phyloP scores from a whole-genome alignment of 2,888 invertebrate genomes.

The Cosmopolites sordidus region DNA sequence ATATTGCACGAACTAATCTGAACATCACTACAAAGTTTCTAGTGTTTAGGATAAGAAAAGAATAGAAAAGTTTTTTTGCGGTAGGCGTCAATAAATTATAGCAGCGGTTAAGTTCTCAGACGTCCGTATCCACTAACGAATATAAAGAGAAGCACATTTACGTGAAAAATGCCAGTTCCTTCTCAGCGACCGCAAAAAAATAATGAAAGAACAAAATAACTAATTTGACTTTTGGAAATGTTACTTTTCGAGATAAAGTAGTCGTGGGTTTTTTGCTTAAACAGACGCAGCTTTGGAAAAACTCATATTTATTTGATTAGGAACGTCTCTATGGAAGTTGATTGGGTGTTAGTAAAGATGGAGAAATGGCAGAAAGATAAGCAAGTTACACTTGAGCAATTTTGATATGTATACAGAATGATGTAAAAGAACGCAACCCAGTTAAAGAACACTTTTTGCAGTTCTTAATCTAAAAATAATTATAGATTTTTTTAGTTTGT shows the following conservation, averaged over 20 bases:
- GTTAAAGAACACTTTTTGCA: too few species aligned
- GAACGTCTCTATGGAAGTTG: not conserved
- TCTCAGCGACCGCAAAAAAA: slow-evolving; percentile 2
- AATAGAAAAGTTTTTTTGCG: not conserved
- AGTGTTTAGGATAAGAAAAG: not conserved
- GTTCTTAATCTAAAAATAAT: too few species aligned
- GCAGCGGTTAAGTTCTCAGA: not conserved
- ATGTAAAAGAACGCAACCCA: too few species aligned
- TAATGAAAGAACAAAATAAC: slow-evolving; percentile 6
- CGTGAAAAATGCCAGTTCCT: slow-evolving; percentile 6
- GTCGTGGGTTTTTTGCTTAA: not conserved
- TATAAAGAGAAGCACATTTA: slow-evolving; percentile 5
- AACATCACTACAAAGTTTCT: too few species aligned
- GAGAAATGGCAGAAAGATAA: too few species aligned
- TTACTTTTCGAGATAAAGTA: not conserved
- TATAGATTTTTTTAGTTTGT: too few species aligned
- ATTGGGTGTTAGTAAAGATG: not conserved
- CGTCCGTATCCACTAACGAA: not conserved
- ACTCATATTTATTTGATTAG: not conserved
- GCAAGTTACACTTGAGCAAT: too few species aligned
- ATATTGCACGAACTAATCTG: too few species aligned
- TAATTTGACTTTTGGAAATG: slow-evolving; percentile 6
- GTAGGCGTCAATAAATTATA: slow-evolving; percentile 1
- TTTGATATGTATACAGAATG: too few species aligned
- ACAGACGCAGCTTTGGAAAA: not conserved